phyloP scores from a whole-genome alignment of 2,888 invertebrate genomes.

The Dendrolimus pini region DNA sequence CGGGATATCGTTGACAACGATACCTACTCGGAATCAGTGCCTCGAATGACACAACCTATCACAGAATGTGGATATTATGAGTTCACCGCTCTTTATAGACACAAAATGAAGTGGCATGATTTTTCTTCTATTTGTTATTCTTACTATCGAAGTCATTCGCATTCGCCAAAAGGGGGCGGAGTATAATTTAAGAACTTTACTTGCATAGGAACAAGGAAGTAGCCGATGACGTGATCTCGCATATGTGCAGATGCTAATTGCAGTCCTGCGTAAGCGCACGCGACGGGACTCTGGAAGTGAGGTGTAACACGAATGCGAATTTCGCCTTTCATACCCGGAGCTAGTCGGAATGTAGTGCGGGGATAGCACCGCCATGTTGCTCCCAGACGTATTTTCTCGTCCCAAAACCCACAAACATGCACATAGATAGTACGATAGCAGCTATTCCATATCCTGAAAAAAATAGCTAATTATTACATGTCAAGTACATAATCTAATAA shows the following conservation, averaged over 20 bases:
- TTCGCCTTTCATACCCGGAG: slow-evolving; percentile 40
- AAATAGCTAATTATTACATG: no score
- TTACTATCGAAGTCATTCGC: slow-evolving; percentile 8
- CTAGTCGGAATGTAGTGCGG: slow-evolving; percentile 39
- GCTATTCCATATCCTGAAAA: slow-evolving; percentile 40
- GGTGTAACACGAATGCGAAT: slow-evolving; percentile 39
- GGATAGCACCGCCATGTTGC: slow-evolving; percentile 48
- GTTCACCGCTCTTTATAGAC: slow-evolving; percentile 15
- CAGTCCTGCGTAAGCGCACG: slow-evolving; percentile 25
- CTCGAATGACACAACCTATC: slow-evolving; percentile 3
- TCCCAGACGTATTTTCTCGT: slow-evolving; percentile 35
- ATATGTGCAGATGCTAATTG: slow-evolving; percentile 45
- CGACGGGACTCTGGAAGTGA: slow-evolving; percentile 25
- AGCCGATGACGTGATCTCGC: slow-evolving; percentile 42
- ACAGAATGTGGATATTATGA: slow-evolving; percentile 8
- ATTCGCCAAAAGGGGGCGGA: slow-evolving; percentile 12
- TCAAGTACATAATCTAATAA: no score
- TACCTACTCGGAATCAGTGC: neutral
- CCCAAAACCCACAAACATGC: slow-evolving; percentile 43
- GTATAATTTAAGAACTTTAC: slow-evolving; percentile 39
- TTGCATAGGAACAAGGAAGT: slow-evolving; percentile 42
- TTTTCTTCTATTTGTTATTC: neutral
- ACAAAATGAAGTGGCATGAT: neutral
- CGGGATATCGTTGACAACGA: neutral
- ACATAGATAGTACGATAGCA: slow-evolving; percentile 38